A percentile compares a stretch with the other conserved stretches of the same genome.
Conservation (phyloP, 2,888 invertebrate species). For the Clanis bilineata region DNA sequence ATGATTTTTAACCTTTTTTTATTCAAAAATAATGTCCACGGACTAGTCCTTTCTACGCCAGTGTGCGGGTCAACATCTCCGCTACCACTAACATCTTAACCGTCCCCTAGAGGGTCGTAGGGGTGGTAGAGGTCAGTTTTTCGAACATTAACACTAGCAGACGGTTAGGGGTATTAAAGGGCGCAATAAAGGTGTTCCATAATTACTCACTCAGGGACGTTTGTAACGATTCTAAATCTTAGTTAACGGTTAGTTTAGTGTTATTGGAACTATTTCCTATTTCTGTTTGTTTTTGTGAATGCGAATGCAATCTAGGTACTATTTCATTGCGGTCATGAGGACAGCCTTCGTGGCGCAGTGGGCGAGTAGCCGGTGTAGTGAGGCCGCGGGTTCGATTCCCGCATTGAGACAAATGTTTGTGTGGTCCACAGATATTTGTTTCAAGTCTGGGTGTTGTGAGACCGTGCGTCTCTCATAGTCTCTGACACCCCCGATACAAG, state of each 20-base stretch:
- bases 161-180: slow-evolving; percentile 67
- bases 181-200: slow-evolving; percentile 68
- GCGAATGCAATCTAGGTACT: too few species aligned
- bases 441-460: too few species aligned
- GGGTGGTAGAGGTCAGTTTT: slow-evolving; percentile 75
- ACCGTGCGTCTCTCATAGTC: too few species aligned
- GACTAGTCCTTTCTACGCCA: neutral
- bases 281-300: neutral
- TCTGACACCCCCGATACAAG: too few species aligned
- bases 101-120: slow-evolving; percentile 66
- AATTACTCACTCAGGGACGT: slow-evolving; percentile 73
- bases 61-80: neutral
- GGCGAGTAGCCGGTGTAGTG: too few species aligned
- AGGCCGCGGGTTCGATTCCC: too few species aligned
- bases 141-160: slow-evolving; percentile 75
- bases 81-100: slow-evolving; percentile 50
- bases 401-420: too few species aligned
- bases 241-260: slow-evolving; percentile 20
- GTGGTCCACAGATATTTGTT: too few species aligned
- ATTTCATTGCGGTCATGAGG: too few species aligned
- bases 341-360: too few species aligned
- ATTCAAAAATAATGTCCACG: neutral
- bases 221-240: slow-evolving; percentile 40
- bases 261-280: slow-evolving; percentile 2
- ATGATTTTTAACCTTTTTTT: too few species aligned